phyloP scores from a whole-genome alignment of 1,140 invertebrate species.

The Drosophila willistoni region DNA sequence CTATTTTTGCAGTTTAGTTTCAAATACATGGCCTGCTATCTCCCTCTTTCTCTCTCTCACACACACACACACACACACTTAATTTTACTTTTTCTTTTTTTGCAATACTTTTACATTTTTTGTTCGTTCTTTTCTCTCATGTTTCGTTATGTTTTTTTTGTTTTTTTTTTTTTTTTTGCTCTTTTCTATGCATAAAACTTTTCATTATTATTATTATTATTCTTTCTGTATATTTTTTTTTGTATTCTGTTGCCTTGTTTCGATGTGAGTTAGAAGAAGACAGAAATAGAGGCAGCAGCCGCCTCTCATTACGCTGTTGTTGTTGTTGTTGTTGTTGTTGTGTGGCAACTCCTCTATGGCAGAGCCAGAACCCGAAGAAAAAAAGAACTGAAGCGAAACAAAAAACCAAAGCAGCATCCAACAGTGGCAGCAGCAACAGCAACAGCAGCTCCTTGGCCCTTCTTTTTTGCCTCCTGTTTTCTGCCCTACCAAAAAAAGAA shows the following conservation, averaged over 20 bases:
- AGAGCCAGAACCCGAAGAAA: neutral
- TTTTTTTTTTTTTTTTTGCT: slow-evolving; percentile 54
- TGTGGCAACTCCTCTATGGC: slow-evolving; percentile 15
- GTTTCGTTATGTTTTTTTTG: slow-evolving; percentile 28
- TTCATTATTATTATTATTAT: slow-evolving; percentile 74
- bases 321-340: slow-evolving; percentile 4
- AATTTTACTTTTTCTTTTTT: neutral
- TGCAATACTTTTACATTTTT: slow-evolving; percentile 37
- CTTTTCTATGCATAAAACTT: slow-evolving; percentile 69
- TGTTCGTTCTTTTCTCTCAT: neutral
- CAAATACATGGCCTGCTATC: slow-evolving; percentile 59
- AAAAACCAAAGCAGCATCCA: neutral
- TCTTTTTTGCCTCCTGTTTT: neutral
- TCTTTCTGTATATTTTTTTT: slow-evolving; percentile 44
- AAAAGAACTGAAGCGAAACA: slow-evolving; percentile 15
- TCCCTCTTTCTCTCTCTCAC: slow-evolving; percentile 2
- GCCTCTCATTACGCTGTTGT: slow-evolving; percentile 44
- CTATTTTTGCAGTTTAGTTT: slow-evolving; percentile 80
- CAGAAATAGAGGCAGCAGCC: slow-evolving; percentile 10
- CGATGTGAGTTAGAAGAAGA: slow-evolving; percentile 33
- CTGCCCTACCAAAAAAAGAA: too few relatives aligned
- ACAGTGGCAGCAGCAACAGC: neutral
- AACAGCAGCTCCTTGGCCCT: slow-evolving; percentile 2
- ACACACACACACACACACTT: neutral
- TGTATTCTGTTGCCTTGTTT: neutral